phyloP scores from a whole-genome alignment of 1,140 invertebrate genomes.

The Amyelois transitella region DNA sequence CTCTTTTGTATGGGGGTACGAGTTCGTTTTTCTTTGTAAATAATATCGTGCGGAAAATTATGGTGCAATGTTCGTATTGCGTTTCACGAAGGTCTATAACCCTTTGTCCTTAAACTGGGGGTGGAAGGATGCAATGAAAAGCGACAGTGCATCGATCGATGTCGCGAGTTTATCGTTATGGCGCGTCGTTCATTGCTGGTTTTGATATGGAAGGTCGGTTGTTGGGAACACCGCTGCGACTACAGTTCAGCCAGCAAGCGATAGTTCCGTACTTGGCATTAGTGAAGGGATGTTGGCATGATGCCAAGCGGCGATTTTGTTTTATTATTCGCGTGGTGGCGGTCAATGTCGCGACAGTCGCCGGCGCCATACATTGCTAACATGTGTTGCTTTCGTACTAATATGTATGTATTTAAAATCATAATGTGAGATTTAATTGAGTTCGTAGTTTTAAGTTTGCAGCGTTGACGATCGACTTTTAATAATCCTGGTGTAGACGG shows the following conservation, averaged over 20 bases:
- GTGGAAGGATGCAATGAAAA: constrained; percentile 25
- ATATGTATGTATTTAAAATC: background rate
- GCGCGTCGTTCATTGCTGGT: constrained; percentile 19
- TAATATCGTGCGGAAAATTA: background rate
- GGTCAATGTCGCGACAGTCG: constrained; percentile 66
- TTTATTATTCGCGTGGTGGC: constrained; percentile 65
- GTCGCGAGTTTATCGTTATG: constrained; percentile 1
- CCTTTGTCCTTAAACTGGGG: constrained; percentile 15
- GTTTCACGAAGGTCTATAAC: constrained; percentile 12
- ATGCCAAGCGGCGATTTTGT: constrained; percentile 60
- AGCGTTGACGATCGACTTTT: background rate
- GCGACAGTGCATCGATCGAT: constrained; percentile 19
- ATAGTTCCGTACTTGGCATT: constrained; percentile 22
- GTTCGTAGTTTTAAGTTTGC: background rate
- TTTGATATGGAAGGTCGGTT: constrained; percentile 1
- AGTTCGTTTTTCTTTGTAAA: constrained; percentile 23
- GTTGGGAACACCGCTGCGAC: constrained; percentile 8
- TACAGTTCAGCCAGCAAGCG: constrained; percentile 17
- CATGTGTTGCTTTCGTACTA: constrained; percentile 47
- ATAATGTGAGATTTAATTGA: too few relatives aligned
- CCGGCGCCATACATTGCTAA: constrained; percentile 37
- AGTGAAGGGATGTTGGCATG: constrained; percentile 59
- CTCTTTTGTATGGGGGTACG: constrained; percentile 15
- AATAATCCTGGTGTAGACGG: background rate
- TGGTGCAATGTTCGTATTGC: constrained; percentile 7